Evolutionary conservation across 2,888 invertebrate genomes (phyloP), one percentile per base, ranked within the genome.

Genomic region (Bellardia bayeri): DNA sequence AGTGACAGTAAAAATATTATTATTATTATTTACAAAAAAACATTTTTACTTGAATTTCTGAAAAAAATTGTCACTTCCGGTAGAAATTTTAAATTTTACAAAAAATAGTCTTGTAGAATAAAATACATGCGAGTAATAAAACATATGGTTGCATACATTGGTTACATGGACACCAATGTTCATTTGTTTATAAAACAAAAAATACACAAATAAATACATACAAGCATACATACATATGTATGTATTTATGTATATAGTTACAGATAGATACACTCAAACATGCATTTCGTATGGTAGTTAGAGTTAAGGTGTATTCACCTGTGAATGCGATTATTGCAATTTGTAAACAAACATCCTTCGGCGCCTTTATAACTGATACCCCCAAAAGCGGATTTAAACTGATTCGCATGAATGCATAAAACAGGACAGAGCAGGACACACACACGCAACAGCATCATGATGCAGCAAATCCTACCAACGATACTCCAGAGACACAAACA

Each of bases 321-420:
- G 89, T 85, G 85, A 88, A 88, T 86, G 82, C 86, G 87, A 89
- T 89, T 89, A 86, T 87, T 82, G 82, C 89, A 87, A 88, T 88
- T 88, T 89, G 89, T 87, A 87, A 88, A 87, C 84, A 89, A 88
- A 88, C 85, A 86, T 86, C 82, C 87, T 82, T 88, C 85, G 85
- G 87, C 87, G 85, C 82, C 78, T 84, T 66, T 87, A 80, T 69
- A 86, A 82, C 72, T 80, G 86, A 87, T 89, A 69, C 82, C 86
- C 82, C 84, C 84, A 82, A 85, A 83, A 88, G 89, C 81, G 82
- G 85, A 88, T 88, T 87, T 85, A 85, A 74, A 69, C 82, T 81
- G 82, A 80, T 79, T 83, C 88, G 80, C 89, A 88, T 88, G 88
- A 84, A 88, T 86, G 83, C 79, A 61, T 88, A 78, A 88, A 64